Evolutionary conservation across 2,888 invertebrate species (phyloP).

Genomic region (Heliconius hortense): DNA sequence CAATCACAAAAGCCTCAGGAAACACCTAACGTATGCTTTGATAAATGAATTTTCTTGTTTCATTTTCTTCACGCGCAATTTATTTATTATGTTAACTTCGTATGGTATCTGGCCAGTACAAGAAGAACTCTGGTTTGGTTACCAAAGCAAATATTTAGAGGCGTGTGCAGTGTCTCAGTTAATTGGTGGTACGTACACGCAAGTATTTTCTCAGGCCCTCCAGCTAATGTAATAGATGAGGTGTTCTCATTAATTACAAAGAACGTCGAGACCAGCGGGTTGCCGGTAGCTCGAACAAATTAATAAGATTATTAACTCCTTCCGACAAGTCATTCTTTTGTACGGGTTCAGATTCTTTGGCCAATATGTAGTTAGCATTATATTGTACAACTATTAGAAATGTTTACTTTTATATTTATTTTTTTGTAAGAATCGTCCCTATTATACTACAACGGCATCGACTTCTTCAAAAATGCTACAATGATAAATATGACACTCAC

Average conservation of each 20-base stretch:
- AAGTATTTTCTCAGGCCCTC: slow-evolving; percentile 68
- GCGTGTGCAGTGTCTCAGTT: slow-evolving; percentile 53
- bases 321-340: slow-evolving; percentile 78
- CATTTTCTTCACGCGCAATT: slow-evolving; percentile 77
- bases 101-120: slow-evolving; percentile 56
- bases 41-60: slow-evolving; percentile 78
- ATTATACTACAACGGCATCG: no score
- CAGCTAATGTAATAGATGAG: slow-evolving; percentile 81
- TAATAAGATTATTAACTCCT: slow-evolving; percentile 80
- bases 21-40: slow-evolving; percentile 54
- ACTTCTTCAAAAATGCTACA: no score
- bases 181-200: slow-evolving; percentile 65
- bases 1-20: slow-evolving; percentile 53
- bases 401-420: not conserved
- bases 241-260: slow-evolving; percentile 81
- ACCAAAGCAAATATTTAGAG: slow-evolving; percentile 31
- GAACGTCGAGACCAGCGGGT: slow-evolving; percentile 75
- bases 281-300: slow-evolving; percentile 73
- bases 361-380: slow-evolving; percentile 18
- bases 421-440: no score
- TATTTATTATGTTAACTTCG: slow-evolving; percentile 74
- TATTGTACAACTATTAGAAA: not conserved
- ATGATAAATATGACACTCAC: no score
- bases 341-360: slow-evolving; percentile 42
- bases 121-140: slow-evolving; percentile 47